Evolutionary conservation across 1,140 invertebrate genomes (phyloP).

Genomic region (Hydropsyche tenuis): DNA sequence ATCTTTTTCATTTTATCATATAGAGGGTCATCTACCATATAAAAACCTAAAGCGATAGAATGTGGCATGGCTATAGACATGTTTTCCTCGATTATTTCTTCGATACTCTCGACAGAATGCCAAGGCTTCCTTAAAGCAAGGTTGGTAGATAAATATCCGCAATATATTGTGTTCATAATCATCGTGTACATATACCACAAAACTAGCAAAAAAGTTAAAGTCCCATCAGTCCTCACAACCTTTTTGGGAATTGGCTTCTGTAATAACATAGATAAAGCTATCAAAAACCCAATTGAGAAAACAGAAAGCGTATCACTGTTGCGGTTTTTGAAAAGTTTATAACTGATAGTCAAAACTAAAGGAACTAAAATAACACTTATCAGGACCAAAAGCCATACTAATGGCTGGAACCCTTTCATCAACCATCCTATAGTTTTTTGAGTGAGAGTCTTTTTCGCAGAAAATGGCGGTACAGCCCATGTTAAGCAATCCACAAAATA

Average conservation of each 20-base stretch:
- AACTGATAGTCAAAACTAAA: neutral
- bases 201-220: conserved; percentile 7
- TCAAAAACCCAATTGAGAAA: neutral
- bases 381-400: neutral
- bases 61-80: neutral
- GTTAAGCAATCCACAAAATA: conserved; percentile 11
- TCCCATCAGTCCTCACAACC: neutral
- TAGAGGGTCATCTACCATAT: too few species aligned
- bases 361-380: neutral
- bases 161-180: conserved; percentile 16
- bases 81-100: neutral
- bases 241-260: neutral
- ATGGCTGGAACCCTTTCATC: neutral
- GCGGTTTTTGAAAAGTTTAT: neutral
- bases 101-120: neutral
- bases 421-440: neutral
- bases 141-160: neutral
- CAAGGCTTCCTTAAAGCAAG: neutral
- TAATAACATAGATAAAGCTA: neutral
- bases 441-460: neutral
- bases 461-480: conserved; percentile 12
- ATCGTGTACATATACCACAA: conserved; percentile 8
- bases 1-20: too few species aligned
- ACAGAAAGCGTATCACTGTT: neutral
- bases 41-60: too few species aligned